phyloP scores from a whole-genome alignment of 2,113 vertebrate species.

The Glaucomys volans region DNA sequence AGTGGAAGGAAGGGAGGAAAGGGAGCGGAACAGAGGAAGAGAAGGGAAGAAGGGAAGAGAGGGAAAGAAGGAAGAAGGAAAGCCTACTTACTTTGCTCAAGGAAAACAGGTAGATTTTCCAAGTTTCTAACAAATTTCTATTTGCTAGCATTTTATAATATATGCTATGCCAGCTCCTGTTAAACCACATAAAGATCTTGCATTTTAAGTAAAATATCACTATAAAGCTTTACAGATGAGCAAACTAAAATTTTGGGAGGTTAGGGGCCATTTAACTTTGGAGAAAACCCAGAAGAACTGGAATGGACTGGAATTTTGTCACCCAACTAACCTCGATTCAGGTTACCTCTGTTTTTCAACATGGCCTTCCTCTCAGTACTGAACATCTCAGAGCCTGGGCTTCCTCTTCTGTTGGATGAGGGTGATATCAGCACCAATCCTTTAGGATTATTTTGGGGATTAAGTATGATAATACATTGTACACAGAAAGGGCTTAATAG shows the following conservation, averaged over 20 bases:
- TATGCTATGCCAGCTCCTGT: neutral
- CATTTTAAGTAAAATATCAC: slow-evolving; percentile 40
- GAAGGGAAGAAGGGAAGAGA: neutral
- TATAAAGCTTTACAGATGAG: neutral
- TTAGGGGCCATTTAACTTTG: neutral
- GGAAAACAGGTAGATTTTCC: neutral
- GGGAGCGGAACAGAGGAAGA: neutral
- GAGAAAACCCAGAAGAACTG: neutral
- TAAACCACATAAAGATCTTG: neutral
- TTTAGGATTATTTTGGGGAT: neutral
- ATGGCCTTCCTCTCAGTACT: neutral
- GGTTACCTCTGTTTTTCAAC: neutral
- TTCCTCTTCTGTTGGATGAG: neutral
- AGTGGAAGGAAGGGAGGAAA: neutral
- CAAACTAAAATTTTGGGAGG: neutral
- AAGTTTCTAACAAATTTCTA: neutral
- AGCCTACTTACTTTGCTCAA: neutral
- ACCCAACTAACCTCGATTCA: neutral
- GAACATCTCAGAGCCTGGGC: neutral
- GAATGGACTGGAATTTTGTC: neutral
- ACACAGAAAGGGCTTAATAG: neutral
- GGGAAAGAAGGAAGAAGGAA: neutral
- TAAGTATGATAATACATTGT: neutral
- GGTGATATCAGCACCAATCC: neutral
- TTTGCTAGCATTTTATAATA: slow-evolving; percentile 10